Percentiles rank a stretch among this genome's conserved stretches.
These are phyloP conservation scores for Drosophila mayri DNA, from an alignment of 1,140 invertebrate species.

Conservation along the genomic window DNA sequence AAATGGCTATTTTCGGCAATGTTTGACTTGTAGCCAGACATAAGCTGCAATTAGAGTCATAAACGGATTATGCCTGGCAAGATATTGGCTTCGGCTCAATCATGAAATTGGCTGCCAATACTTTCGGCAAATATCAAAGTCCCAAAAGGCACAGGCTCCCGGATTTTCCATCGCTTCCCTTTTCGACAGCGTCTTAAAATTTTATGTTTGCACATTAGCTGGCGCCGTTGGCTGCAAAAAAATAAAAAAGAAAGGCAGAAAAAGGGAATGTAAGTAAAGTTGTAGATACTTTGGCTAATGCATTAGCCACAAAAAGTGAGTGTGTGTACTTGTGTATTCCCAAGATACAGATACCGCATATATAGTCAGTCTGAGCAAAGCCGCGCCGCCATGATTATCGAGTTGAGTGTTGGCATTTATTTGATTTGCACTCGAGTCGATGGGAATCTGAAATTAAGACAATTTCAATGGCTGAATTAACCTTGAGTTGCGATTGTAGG, in stretches of 20 bases:
- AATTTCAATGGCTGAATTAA: conserved; percentile 56
- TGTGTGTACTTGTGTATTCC: conserved; percentile 25
- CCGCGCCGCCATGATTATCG: conserved; percentile 12
- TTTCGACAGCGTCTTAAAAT: conserved; percentile 76
- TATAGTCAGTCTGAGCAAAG: background rate
- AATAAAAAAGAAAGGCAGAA: conserved; percentile 5
- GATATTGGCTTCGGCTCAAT: conserved; percentile 53
- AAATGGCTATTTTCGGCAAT: conserved; percentile 32
- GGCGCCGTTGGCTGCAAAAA: conserved; percentile 41
- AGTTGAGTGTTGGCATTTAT: conserved; percentile 28
- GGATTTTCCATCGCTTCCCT: conserved; percentile 22
- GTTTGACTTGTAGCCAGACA: conserved; percentile 67
- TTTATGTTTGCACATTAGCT: conserved; percentile 80
- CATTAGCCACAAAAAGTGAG: conserved; percentile 64
- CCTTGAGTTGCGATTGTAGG: conserved; percentile 55
- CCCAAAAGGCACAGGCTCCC: conserved; percentile 32
- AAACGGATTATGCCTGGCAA: conserved; percentile 69
- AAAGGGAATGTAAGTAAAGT: conserved; percentile 30
- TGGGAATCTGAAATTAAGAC: conserved; percentile 59
- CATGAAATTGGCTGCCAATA: conserved; percentile 61
- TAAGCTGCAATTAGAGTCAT: conserved; percentile 81
- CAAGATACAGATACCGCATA: conserved; percentile 28
- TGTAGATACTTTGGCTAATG: conserved; percentile 56
- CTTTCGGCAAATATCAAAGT: conserved; percentile 54
- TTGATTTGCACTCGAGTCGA: conserved; percentile 41